Evolutionary conservation across 2,113 vertebrate species (phyloP).

Genomic region (Leucopternis melanops): DNA sequence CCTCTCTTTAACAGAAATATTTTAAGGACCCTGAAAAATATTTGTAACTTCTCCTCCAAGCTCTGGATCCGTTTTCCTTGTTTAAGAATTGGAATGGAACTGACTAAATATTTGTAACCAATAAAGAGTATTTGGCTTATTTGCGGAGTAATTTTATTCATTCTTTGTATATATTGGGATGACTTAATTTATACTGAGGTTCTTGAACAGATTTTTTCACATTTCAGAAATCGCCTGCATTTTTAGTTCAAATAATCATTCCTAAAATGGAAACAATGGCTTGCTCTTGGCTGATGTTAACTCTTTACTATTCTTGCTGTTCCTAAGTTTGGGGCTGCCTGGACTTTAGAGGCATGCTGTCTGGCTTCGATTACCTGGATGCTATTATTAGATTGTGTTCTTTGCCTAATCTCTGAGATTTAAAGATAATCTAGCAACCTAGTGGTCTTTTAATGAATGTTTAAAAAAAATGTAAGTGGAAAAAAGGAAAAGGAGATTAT

Average conservation of each 20-base stretch:
- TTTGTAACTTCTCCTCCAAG: neutral
- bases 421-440: neutral
- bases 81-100: neutral
- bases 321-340: neutral
- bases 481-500: neutral
- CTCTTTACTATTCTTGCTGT: neutral
- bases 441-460: neutral
- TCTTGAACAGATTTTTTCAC: conserved; percentile 7
- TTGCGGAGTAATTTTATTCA: conserved; percentile 12
- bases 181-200: neutral
- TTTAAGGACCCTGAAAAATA: neutral
- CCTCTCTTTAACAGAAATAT: neutral
- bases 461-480: neutral
- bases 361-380: neutral
- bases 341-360: neutral
- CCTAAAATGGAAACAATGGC: neutral
- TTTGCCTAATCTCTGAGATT: neutral
- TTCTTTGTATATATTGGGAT: neutral
- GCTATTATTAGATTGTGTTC: neutral
- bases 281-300: neutral
- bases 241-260: conserved; percentile 15
- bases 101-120: conserved; percentile 11
- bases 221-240: neutral
- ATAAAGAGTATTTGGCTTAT: neutral
- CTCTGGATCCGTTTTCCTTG: neutral